Conservation (phyloP, 2,888 invertebrate genomes). For the Thymelicus sylvestris region DNA sequence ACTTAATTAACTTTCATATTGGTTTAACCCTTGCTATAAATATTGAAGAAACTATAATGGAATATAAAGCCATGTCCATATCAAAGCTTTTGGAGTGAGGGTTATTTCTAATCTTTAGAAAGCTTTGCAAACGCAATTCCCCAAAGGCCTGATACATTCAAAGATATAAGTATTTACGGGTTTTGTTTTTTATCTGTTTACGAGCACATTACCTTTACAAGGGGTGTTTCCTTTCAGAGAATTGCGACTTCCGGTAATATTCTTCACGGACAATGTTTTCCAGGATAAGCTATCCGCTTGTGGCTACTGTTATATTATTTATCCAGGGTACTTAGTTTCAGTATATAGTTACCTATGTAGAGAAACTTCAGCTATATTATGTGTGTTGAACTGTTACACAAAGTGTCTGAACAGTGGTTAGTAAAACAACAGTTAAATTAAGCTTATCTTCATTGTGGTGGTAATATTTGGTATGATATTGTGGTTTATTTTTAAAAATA, state of each 20-base stretch:
- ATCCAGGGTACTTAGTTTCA: not conserved
- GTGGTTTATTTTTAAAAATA: too few relatives aligned
- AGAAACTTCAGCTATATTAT: too few relatives aligned
- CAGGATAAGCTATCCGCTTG: slow-evolving; percentile 14
- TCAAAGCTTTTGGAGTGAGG: too few relatives aligned
- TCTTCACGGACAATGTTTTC: slow-evolving; percentile 30
- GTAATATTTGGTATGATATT: too few relatives aligned
- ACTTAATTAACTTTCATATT: too few relatives aligned
- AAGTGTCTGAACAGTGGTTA: too few relatives aligned
- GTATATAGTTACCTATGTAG: not conserved
- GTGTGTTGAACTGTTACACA: too few relatives aligned
- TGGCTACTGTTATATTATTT: slow-evolving; percentile 11
- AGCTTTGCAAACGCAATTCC: slow-evolving; percentile 14
- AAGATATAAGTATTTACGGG: slow-evolving; percentile 31
- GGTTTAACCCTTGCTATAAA: too few relatives aligned
- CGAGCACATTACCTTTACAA: slow-evolving; percentile 22
- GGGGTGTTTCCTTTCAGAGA: slow-evolving; percentile 26
- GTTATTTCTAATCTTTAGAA: slow-evolving; percentile 1
- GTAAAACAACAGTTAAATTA: too few relatives aligned
- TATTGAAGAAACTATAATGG: too few relatives aligned
- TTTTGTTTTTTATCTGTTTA: slow-evolving; percentile 28
- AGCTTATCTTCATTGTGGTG: too few relatives aligned
- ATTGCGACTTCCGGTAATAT: slow-evolving; percentile 31
- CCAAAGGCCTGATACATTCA: slow-evolving; percentile 20
- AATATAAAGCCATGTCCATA: too few relatives aligned